Evolutionary conservation across 2,113 vertebrate genomes (phyloP).

Genomic region (Piaya cayana): DNA sequence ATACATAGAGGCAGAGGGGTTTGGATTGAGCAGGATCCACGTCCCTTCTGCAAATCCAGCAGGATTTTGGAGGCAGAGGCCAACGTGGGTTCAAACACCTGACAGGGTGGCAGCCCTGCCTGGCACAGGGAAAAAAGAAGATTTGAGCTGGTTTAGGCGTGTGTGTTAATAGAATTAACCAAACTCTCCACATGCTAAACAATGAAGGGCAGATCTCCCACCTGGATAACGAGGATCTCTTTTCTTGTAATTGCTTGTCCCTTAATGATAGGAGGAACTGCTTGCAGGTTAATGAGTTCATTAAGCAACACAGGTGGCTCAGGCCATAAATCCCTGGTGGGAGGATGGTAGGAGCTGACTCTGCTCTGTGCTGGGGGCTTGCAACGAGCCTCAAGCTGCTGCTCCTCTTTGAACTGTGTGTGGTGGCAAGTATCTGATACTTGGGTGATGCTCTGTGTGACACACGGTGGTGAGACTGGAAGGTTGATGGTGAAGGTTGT

Average conservation of each 20-base stretch:
- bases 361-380: accelerated
- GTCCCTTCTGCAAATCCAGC: neutral
- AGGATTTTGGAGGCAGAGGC: neutral
- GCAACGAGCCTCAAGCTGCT: accelerated
- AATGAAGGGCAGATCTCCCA: neutral
- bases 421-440: accelerated
- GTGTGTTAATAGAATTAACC: too few relatives aligned
- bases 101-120: too few relatives aligned
- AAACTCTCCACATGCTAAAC: accelerated
- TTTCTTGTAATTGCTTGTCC: neutral
- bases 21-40: neutral
- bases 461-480: neutral
- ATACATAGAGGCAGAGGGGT: accelerated
- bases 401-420: neutral
- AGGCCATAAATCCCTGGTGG: neutral
- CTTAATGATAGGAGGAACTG: neutral
- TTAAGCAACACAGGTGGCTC: neutral
- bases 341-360: neutral
- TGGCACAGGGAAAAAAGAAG: neutral
- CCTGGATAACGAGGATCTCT: neutral
- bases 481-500: accelerated
- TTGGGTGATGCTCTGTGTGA: neutral
- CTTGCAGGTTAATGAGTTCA: neutral
- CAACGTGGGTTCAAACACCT: too few relatives aligned
- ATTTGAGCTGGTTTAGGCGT: neutral